These are phyloP conservation scores for Gadopsis bispinosus DNA, from an alignment of 2,797 vertebrate species.

Conservation along the genomic window DNA sequence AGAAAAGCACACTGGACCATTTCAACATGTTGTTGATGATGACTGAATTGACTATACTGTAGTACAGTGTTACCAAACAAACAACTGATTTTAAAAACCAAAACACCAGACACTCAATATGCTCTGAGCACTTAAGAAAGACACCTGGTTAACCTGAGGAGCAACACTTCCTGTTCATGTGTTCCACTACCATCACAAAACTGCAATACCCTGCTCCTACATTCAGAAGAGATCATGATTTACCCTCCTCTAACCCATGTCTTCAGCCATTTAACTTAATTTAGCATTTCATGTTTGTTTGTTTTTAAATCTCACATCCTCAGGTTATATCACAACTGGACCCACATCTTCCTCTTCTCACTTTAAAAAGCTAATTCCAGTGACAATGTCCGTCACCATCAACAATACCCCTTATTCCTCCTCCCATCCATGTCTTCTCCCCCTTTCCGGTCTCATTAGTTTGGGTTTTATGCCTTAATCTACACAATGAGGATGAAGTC, in stretches of 20 bases:
- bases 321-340: conserved; percentile 28
- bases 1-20: conserved; percentile 39
- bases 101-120: background rate
- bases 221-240: background rate
- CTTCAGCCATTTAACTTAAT: conserved; percentile 5
- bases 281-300: background rate
- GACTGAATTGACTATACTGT: conserved; percentile 8
- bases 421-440: conserved; percentile 58
- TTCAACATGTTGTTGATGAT: conserved; percentile 39
- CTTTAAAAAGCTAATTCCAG: conserved; percentile 53
- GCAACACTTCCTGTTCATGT: background rate
- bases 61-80: background rate
- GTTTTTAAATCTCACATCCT: conserved; percentile 13
- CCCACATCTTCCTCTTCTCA: conserved; percentile 31
- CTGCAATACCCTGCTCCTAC: background rate
- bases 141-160: background rate
- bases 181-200: conserved; percentile 6
- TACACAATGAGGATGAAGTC: conserved; percentile 91
- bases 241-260: background rate
- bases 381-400: conserved; percentile 52
- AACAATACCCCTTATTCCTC: conserved; percentile 66
- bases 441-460: conserved; percentile 87
- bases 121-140: conserved; percentile 6
- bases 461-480: conserved; percentile 92
- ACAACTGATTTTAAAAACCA: background rate